Evolutionary conservation across 2,797 vertebrate genomes (phyloP).

Genomic region (Podarcis lilfordi): DNA sequence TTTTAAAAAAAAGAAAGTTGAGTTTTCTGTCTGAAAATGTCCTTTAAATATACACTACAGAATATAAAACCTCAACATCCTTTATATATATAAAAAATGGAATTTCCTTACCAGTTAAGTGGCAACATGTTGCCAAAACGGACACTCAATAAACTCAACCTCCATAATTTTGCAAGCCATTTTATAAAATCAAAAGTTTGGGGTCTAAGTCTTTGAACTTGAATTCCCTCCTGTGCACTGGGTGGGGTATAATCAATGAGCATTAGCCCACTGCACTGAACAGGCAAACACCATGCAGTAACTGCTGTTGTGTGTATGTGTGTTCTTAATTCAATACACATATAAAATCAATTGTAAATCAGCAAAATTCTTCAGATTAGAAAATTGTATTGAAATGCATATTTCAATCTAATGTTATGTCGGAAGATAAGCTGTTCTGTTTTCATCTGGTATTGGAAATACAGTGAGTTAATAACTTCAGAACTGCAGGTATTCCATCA

Average conservation of each 20-base stretch:
- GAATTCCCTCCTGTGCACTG: slow-evolving; percentile 6
- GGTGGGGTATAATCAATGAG: slow-evolving; percentile 21
- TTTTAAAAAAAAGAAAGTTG: background rate
- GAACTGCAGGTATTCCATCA: slow-evolving; percentile 10
- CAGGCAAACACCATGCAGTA: background rate
- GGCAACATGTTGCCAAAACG: background rate
- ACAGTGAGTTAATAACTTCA: slow-evolving; percentile 17
- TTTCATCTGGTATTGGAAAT: background rate
- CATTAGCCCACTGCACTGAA: slow-evolving; percentile 16
- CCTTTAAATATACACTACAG: slow-evolving; percentile 16
- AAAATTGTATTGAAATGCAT: slow-evolving; percentile 10
- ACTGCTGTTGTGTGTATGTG: slow-evolving; percentile 8
- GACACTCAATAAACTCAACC: background rate
- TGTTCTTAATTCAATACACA: slow-evolving; percentile 12
- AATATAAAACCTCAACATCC: slow-evolving; percentile 30
- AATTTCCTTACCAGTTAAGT: background rate
- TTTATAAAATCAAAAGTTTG: slow-evolving; percentile 1
- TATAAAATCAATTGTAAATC: slow-evolving; percentile 32
- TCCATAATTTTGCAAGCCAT: background rate
- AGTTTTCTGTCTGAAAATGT: slow-evolving; percentile 13
- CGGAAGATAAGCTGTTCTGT: slow-evolving; percentile 14
- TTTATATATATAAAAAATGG: background rate
- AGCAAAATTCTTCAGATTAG: slow-evolving; percentile 14
- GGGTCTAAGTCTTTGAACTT: background rate
- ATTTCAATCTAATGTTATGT: slow-evolving; percentile 12